A percentile compares a stretch with the other conserved stretches of the same genome.
These are phyloP conservation scores for Pseudotriccus pelzelni DNA, from an alignment of 2,797 vertebrate species.

Conservation along the genomic window DNA sequence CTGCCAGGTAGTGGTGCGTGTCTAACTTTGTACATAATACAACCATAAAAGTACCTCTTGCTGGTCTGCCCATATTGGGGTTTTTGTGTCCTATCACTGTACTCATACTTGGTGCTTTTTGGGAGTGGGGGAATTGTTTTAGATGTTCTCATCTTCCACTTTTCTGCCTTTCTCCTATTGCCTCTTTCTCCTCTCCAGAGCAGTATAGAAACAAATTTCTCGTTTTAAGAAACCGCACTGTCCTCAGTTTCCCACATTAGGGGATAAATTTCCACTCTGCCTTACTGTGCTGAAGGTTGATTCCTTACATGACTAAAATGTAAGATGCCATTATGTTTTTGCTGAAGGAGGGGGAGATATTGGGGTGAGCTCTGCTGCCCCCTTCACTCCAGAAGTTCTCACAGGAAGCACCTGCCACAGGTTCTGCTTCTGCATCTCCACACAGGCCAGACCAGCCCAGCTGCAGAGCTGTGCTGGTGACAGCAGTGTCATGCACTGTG, in stretches of 20 bases:
- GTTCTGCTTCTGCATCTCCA: background rate
- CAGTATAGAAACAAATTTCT: background rate
- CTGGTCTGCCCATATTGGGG: background rate
- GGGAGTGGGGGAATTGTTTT: background rate
- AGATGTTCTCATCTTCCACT: background rate
- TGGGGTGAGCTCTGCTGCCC: background rate
- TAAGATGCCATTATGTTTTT: background rate
- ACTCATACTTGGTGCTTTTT: background rate
- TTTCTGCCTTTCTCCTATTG: background rate
- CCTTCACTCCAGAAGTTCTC: background rate
- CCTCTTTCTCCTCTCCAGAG: background rate
- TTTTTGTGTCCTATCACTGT: background rate
- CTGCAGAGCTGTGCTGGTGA: background rate
- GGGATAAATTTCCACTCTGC: background rate
- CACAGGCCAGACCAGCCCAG: background rate
- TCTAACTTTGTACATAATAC: background rate
- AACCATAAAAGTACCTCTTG: background rate
- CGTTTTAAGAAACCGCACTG: background rate
- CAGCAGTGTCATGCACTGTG: background rate
- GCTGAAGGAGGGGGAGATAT: background rate
- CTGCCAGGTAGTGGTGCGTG: background rate
- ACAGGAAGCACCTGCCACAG: background rate
- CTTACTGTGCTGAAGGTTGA: background rate
- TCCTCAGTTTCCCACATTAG: background rate
- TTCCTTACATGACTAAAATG: background rate